These are phyloP conservation scores for Chloroceryle amazona DNA, from an alignment of 2,797 vertebrate genomes.

Conservation along the genomic window DNA sequence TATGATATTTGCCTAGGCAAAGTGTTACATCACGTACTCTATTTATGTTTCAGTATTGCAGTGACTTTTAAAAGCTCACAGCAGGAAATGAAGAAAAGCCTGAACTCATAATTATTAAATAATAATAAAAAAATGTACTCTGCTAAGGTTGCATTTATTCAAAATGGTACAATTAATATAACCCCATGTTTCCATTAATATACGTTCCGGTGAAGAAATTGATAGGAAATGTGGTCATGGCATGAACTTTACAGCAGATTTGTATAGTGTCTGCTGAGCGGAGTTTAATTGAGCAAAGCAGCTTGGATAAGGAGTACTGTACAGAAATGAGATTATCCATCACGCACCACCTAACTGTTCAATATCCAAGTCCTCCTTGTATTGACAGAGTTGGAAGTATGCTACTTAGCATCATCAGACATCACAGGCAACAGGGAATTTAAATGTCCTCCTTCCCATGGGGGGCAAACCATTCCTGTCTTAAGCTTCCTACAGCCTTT, in stretches of 20 bases:
- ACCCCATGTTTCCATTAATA: constrained; percentile 70
- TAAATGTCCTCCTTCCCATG: neutral
- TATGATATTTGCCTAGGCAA: constrained; percentile 57
- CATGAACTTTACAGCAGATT: constrained; percentile 69
- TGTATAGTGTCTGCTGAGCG: constrained; percentile 57
- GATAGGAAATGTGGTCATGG: constrained; percentile 72
- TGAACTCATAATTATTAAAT: constrained; percentile 75
- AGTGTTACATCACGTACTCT: constrained; percentile 69
- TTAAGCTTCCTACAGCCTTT: neutral
- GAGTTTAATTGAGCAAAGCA: constrained; percentile 48
- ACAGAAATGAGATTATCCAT: constrained; percentile 2
- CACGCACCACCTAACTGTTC: neutral
- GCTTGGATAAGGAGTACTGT: neutral
- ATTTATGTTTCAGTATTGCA: constrained; percentile 66
- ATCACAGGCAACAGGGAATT: neutral
- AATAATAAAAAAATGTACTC: constrained; percentile 71
- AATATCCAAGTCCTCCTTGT: neutral
- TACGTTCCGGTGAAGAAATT: constrained; percentile 63
- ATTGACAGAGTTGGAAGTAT: neutral
- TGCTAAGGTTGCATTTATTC: constrained; percentile 71
- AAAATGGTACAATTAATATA: constrained; percentile 74
- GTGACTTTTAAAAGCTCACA: constrained; percentile 74
- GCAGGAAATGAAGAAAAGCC: constrained; percentile 73
- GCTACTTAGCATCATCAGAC: neutral
- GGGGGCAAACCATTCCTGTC: neutral